Percentiles rank a stretch among this genome's conserved stretches.
Evolutionary conservation across 1,140 invertebrate genomes (phyloP).

Genomic region (Medauroidea extradentata): DNA sequence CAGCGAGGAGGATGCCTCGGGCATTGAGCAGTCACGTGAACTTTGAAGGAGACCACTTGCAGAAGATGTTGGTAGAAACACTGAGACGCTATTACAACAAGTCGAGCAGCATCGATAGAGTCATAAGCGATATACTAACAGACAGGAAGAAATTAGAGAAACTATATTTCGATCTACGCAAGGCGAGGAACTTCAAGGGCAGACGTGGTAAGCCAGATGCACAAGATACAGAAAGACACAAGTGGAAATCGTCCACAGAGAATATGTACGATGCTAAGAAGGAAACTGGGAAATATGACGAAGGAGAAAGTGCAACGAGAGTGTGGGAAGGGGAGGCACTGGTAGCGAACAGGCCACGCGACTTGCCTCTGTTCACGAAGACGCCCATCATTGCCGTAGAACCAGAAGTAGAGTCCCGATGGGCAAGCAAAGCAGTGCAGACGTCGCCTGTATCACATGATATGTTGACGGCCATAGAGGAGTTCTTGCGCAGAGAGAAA

Average conservation of each 20-base stretch:
- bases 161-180: slow-evolving; percentile 64
- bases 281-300: neutral
- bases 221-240: slow-evolving; percentile 11
- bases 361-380: slow-evolving; percentile 37
- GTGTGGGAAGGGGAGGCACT: slow-evolving; percentile 23
- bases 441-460: slow-evolving; percentile 54
- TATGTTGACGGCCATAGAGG: slow-evolving; percentile 48
- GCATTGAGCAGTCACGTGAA: too few relatives aligned
- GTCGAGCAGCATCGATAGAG: slow-evolving; percentile 57
- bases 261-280: neutral
- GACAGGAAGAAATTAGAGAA: slow-evolving; percentile 66
- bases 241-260: slow-evolving; percentile 20
- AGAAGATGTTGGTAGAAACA: slow-evolving; percentile 50
- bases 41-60: slow-evolving; percentile 48
- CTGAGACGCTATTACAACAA: slow-evolving; percentile 61
- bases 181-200: slow-evolving; percentile 60
- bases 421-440: slow-evolving; percentile 50
- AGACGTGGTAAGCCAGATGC: slow-evolving; percentile 15
- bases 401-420: slow-evolving; percentile 49
- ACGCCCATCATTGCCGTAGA: slow-evolving; percentile 65
- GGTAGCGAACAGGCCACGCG: neutral
- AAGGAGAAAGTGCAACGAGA: neutral
- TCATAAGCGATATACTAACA: slow-evolving; percentile 64
- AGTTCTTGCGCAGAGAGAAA: slow-evolving; percentile 30
- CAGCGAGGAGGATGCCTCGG: neutral